Evolutionary conservation across 2,888 invertebrate species (phyloP).

Genomic region (Charanyca ferruginea): DNA sequence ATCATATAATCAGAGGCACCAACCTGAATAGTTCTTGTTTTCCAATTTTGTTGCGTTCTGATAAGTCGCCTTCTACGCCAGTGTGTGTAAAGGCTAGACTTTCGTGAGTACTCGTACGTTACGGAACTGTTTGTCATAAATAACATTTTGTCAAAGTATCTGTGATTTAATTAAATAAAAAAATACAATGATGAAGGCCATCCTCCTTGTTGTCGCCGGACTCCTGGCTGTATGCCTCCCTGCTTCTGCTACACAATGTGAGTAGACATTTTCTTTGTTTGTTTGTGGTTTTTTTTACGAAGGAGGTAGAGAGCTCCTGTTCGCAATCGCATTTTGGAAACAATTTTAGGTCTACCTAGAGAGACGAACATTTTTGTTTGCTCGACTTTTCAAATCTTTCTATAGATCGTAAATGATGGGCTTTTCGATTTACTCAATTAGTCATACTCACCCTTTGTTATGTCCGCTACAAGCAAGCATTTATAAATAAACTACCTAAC

Average conservation of each 20-base stretch:
- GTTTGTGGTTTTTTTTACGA: slow-evolving; percentile 47
- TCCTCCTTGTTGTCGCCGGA: slow-evolving; percentile 87
- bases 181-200: slow-evolving; percentile 90
- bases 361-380: too few relatives aligned
- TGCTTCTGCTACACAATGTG: slow-evolving; percentile 92
- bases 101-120: slow-evolving; percentile 75
- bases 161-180: slow-evolving; percentile 84
- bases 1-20: slow-evolving; percentile 80
- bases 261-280: slow-evolving; percentile 86
- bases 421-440: neutral
- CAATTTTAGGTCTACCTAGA: neutral
- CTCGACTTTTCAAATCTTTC: neutral
- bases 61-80: slow-evolving; percentile 96
- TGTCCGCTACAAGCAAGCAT: neutral
- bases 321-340: slow-evolving; percentile 15
- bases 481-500: slow-evolving; percentile 14
- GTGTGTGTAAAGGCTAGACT: slow-evolving; percentile 96
- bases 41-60: slow-evolving; percentile 78
- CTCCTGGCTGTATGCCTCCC: slow-evolving; percentile 88
- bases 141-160: slow-evolving; percentile 84
- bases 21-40: slow-evolving; percentile 76
- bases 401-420: neutral
- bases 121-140: slow-evolving; percentile 64
- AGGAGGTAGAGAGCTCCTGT: neutral
- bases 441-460: neutral